Percentiles rank a stretch among this genome's conserved stretches.
These are phyloP conservation scores for Lasioglossum oenotherae DNA, from an alignment of 2,888 invertebrate species.

Conservation along the genomic window DNA sequence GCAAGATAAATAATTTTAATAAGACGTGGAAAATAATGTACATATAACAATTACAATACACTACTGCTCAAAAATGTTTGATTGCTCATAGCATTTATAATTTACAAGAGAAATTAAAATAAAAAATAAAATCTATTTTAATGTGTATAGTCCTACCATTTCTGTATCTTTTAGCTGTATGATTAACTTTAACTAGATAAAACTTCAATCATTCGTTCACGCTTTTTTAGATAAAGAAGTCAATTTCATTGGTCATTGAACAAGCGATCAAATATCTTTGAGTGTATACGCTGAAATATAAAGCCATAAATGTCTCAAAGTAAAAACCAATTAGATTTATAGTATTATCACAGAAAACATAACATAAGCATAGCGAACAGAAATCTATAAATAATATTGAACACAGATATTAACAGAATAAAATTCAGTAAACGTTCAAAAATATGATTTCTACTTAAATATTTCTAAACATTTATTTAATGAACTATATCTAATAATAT, in stretches of 20 bases:
- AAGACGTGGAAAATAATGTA: background rate
- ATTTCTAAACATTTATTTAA: background rate
- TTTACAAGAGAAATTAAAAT: background rate
- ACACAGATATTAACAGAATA: background rate
- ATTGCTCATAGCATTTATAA: background rate
- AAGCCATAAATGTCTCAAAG: conserved; percentile 1
- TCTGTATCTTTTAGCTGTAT: background rate
- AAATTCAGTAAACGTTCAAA: background rate
- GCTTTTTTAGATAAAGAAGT: background rate
- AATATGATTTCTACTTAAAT: background rate
- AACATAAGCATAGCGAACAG: background rate
- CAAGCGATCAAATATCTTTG: background rate
- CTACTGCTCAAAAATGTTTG: background rate
- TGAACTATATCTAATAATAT: conserved; percentile 9
- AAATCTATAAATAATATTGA: background rate
- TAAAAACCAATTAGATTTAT: background rate
- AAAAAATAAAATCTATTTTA: background rate
- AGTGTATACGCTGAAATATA: background rate
- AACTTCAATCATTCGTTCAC: background rate
- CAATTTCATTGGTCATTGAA: background rate
- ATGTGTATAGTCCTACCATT: background rate
- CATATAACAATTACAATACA: background rate
- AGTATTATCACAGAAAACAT: background rate
- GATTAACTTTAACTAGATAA: conserved; percentile 2
- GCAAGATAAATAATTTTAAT: background rate